Conservation (phyloP, 2,797 vertebrate genomes). For the Leptoclinus maculatus region DNA sequence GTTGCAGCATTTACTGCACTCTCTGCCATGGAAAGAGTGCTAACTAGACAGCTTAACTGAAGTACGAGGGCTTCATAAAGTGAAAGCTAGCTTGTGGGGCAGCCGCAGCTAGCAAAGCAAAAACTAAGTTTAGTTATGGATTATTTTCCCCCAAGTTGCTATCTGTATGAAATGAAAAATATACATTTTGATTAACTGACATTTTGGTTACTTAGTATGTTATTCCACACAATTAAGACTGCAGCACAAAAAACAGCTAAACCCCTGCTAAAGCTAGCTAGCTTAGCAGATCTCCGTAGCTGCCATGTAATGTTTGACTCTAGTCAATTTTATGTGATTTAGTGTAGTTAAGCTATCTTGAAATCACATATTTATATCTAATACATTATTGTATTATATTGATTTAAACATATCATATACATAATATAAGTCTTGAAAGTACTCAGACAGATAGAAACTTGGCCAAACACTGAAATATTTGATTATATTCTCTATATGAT, state of each 20-base stretch:
- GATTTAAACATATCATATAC: not conserved
- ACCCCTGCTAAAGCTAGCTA: not conserved
- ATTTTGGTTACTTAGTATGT: not conserved
- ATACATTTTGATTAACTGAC: not conserved
- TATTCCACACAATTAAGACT: not conserved
- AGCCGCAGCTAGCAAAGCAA: not conserved
- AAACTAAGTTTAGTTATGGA: not conserved
- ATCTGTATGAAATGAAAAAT: not conserved
- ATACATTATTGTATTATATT: not conserved
- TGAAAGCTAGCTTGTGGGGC: not conserved
- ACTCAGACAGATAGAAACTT: not conserved
- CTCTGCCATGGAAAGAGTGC: not conserved
- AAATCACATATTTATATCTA: not conserved
- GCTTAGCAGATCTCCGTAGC: not conserved
- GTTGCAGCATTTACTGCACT: not conserved
- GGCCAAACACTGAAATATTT: not conserved
- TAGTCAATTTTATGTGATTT: not conserved
- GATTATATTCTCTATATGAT: not conserved
- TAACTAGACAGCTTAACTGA: not conserved
- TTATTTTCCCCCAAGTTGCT: not conserved
- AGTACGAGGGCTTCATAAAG: not conserved
- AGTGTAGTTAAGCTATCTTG: not conserved
- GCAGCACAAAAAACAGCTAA: too few relatives aligned
- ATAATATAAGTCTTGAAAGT: not conserved
- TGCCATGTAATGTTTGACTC: not conserved